phyloP scores from a whole-genome alignment of 2,888 invertebrate genomes.

The Pyrrhia umbra region DNA sequence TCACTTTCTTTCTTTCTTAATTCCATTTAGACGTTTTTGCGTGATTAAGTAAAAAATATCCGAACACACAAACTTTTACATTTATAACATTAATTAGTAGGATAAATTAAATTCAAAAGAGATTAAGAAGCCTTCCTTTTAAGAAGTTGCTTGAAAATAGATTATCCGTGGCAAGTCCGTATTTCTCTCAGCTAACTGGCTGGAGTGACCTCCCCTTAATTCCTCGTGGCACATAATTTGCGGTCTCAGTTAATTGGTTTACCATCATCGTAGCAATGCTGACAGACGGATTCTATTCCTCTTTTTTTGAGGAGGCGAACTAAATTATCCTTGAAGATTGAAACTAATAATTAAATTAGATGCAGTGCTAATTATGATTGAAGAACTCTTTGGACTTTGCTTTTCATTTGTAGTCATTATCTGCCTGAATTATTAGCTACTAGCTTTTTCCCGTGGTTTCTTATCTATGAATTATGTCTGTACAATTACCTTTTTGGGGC shows the following conservation, averaged over 20 bases:
- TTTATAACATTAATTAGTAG: background rate
- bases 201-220: conserved; percentile 5
- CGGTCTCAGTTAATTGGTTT: conserved; percentile 20
- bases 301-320: conserved; percentile 2
- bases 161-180: background rate
- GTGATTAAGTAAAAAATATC: too few species aligned
- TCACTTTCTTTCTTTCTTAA: too few species aligned
- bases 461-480: too few species aligned
- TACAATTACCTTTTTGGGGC: too few species aligned
- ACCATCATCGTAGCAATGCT: conserved; percentile 8
- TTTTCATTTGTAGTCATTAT: background rate
- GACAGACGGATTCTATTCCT: conserved; percentile 3
- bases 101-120: background rate
- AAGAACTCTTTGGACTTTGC: background rate
- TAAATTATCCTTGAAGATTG: conserved; percentile 7
- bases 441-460: too few species aligned
- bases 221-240: conserved; percentile 18
- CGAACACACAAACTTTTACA: too few species aligned
- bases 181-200: background rate
- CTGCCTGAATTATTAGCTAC: background rate
- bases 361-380: conserved; percentile 5
- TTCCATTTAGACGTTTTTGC: too few species aligned
- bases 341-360: conserved; percentile 18
- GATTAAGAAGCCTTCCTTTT: background rate
- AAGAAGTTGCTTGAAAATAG: background rate